Percentiles rank a stretch among this genome's conserved stretches.
These are phyloP conservation scores for Drosophila mauritiana DNA, from an alignment of 1,140 invertebrate genomes.

Conservation along the genomic window DNA sequence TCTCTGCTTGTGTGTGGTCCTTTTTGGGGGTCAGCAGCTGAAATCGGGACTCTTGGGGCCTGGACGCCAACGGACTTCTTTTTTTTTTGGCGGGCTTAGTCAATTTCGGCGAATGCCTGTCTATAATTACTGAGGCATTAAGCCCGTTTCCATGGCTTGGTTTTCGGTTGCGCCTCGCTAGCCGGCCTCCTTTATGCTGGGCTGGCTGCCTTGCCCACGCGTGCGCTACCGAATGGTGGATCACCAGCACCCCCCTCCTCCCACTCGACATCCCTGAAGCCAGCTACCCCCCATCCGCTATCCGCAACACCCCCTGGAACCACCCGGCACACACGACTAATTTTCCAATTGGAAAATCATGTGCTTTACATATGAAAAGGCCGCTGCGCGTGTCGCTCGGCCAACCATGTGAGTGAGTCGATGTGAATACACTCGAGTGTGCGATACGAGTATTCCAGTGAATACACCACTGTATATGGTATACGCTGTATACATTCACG, in stretches of 20 bases:
- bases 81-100: conserved; percentile 15
- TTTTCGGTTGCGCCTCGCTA: conserved; percentile 78
- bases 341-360: conserved; percentile 83
- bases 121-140: conserved; percentile 77
- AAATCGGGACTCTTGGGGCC: not conserved
- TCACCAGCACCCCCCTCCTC: conserved; percentile 6
- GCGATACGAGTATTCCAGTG: conserved; percentile 22
- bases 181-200: conserved; percentile 76
- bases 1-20: conserved; percentile 59
- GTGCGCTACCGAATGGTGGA: conserved; percentile 67
- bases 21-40: conserved; percentile 22
- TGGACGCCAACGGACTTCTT: not conserved
- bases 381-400: conserved; percentile 80
- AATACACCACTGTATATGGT: conserved; percentile 6
- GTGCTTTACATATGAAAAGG: conserved; percentile 81
- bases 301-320: conserved; percentile 8
- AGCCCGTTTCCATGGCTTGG: conserved; percentile 77
- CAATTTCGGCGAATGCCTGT: conserved; percentile 57
- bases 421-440: conserved; percentile 46
- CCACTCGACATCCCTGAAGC: conserved; percentile 5
- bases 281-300: not conserved
- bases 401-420: conserved; percentile 68
- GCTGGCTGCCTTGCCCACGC: conserved; percentile 74
- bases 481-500: conserved; percentile 53
- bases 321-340: conserved; percentile 61